Base-by-base conservation (phyloP, 1,140 invertebrate genomes). In the Drosophila micromelanica region DNA sequence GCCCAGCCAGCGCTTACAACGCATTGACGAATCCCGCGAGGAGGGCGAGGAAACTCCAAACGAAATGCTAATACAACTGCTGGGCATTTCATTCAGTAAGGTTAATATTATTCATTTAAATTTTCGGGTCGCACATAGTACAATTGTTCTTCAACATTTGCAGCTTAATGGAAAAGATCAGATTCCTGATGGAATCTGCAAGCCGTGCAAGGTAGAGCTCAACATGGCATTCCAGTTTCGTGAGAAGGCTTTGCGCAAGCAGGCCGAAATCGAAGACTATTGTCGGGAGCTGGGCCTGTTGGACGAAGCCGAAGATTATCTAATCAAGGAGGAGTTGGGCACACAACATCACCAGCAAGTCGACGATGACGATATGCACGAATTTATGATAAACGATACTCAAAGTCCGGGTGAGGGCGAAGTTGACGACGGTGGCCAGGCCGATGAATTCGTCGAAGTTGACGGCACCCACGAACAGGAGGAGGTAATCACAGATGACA, bases 181-280 rank as follows among this genome's bases (percentile, higher is more conserved):
- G 27, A 76, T 90, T 8, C 90, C 90, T 5, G 79, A 91, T 46
- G 71, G 73, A 17, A 91, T 91, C 23, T 91, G 90, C 56, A 82
- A 80, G 48, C 61, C 64, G 1, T 91, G 90, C 79, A 85, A 84
- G 20, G 73, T 91, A 20, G 85, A 84, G 55, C 74, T 91, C 7
- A 91, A 89, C 32, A 82, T 91, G 86, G 90, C 90, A 0, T 91
- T 73, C 54, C 87, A 91, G 54, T 91, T 91, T 48, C 90, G 90
- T 0, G 74, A 76, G 48, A 90, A 90, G 48, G 90, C 90, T 1
- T 35, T 91, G 5, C 73, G 63, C 8, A 80, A 80, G 8, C 86
- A 91, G 46, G 46, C 45, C 0, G 74, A 82, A 15, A 86, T 91
- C 2, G 78, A 86, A 45, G 64, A 67, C 0, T 86, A 82, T 46